Evolutionary conservation across 2,797 vertebrate species (phyloP).

Genomic region (Pangasius mekongensis): DNA sequence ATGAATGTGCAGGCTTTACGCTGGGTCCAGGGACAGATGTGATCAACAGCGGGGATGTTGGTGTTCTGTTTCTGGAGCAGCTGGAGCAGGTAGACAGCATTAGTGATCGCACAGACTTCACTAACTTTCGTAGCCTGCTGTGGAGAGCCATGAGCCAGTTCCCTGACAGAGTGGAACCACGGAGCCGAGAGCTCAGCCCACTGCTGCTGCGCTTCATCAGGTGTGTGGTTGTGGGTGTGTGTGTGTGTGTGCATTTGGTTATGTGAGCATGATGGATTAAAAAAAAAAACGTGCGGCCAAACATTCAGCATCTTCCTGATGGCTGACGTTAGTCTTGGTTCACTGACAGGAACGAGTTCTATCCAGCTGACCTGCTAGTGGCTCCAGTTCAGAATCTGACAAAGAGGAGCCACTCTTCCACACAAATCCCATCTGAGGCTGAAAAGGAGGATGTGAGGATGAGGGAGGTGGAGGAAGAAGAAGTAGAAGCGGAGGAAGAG

Average conservation of each 20-base stretch:
- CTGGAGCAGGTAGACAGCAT: slow-evolving; percentile 71
- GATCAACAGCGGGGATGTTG: slow-evolving; percentile 74
- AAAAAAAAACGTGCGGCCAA: not conserved
- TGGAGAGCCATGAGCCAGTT: slow-evolving; percentile 90
- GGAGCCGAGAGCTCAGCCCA: slow-evolving; percentile 89
- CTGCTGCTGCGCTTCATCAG: slow-evolving; percentile 92
- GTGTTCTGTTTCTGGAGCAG: slow-evolving; percentile 80
- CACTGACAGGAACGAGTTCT: slow-evolving; percentile 88
- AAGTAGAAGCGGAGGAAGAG: slow-evolving; percentile 60
- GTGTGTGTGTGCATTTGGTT: slow-evolving; percentile 41
- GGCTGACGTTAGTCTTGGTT: slow-evolving; percentile 12
- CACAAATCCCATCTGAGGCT: not conserved
- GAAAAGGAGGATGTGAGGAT: slow-evolving; percentile 64
- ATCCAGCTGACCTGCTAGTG: slow-evolving; percentile 85
- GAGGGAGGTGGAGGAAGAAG: slow-evolving; percentile 28
- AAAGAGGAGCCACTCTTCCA: slow-evolving; percentile 64
- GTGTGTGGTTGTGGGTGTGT: slow-evolving; percentile 72
- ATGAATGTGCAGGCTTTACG: slow-evolving; percentile 35
- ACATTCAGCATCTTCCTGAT: not conserved
- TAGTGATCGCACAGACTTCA: slow-evolving; percentile 84
- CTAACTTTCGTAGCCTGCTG: slow-evolving; percentile 90
- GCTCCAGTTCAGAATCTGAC: slow-evolving; percentile 90
- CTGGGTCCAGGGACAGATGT: slow-evolving; percentile 68
- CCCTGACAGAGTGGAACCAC: slow-evolving; percentile 88
- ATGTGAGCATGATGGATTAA: not conserved